Percentiles rank a stretch among this genome's conserved stretches.
These are phyloP conservation scores for Zenarchopterus dispar DNA, from an alignment of 2,797 vertebrate genomes.

Conservation along the genomic window DNA sequence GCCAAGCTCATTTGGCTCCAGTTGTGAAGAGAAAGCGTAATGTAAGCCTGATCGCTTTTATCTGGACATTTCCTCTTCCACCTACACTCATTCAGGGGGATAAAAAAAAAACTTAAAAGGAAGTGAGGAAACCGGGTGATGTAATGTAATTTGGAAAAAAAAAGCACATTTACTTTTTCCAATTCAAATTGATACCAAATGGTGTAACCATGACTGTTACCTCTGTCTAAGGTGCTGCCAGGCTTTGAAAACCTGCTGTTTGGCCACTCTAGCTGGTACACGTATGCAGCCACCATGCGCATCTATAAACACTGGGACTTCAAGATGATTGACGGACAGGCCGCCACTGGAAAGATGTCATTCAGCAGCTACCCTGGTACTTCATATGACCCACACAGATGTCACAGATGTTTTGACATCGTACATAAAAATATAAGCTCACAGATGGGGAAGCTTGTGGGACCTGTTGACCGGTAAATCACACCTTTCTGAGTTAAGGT, in stretches of 20 bases:
- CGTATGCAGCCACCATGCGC: constrained; percentile 89
- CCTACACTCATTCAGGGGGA: not conserved
- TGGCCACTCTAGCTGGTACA: constrained; percentile 93
- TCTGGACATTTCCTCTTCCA: constrained; percentile 17
- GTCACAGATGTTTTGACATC: no score
- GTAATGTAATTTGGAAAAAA: not conserved
- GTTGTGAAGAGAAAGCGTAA: constrained; percentile 35
- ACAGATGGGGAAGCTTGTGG: not conserved
- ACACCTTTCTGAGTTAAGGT: constrained; percentile 15
- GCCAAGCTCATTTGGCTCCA: constrained; percentile 48
- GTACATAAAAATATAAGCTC: not conserved
- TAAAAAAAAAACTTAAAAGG: constrained; percentile 14
- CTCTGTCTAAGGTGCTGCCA: constrained; percentile 84
- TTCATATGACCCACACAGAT: not conserved
- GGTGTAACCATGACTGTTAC: not conserved
- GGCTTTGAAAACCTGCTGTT: constrained; percentile 92
- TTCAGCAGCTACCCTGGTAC: constrained; percentile 95
- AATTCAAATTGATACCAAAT: not conserved
- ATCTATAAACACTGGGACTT: constrained; percentile 95
- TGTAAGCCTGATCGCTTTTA: constrained; percentile 33
- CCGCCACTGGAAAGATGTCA: constrained; percentile 81
- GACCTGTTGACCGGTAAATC: not conserved
- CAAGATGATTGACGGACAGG: constrained; percentile 78
- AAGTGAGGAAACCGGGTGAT: not conserved
- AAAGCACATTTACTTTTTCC: not conserved